Evolutionary conservation across 2,113 vertebrate species (phyloP).

Genomic region (Labrus mixtus): DNA sequence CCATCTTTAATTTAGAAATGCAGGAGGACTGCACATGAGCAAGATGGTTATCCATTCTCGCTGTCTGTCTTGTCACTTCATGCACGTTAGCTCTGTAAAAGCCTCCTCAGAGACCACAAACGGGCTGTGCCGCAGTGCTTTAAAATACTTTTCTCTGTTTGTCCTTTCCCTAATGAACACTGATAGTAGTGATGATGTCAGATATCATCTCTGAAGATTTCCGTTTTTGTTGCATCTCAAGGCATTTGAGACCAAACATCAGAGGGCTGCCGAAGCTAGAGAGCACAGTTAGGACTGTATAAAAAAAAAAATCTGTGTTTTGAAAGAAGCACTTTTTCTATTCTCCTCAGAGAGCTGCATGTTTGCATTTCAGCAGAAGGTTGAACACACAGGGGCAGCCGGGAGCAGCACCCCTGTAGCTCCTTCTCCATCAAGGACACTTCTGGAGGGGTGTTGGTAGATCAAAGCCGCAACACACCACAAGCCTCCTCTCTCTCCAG

Average conservation of each 20-base stretch:
- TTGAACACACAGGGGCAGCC: conserved; percentile 46
- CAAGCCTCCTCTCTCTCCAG: conserved; percentile 20
- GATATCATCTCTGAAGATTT: conserved; percentile 53
- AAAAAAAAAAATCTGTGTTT: conserved; percentile 18
- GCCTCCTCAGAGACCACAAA: conserved; percentile 60
- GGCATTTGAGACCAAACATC: conserved; percentile 38
- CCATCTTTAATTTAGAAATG: conserved; percentile 86
- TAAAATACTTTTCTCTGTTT: conserved; percentile 64
- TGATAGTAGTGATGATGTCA: conserved; percentile 46
- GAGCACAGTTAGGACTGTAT: neutral
- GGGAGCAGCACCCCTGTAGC: conserved; percentile 47
- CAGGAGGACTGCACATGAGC: conserved; percentile 66
- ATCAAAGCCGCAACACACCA: conserved; percentile 55
- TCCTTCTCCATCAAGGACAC: conserved; percentile 60
- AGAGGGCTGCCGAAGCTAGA: conserved; percentile 31
- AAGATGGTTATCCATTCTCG: conserved; percentile 77
- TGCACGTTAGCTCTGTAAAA: conserved; percentile 68
- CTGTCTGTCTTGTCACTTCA: conserved; percentile 73
- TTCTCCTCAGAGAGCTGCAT: conserved; percentile 40
- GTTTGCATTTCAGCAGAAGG: conserved; percentile 56
- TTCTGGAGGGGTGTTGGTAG: conserved; percentile 45
- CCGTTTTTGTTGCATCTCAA: conserved; percentile 36
- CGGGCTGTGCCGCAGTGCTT: conserved; percentile 35
- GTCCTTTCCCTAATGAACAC: conserved; percentile 54
- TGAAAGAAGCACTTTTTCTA: conserved; percentile 28